Percentiles rank a stretch among this genome's conserved stretches.
Conservation (phyloP, 2,797 vertebrate species). For the Bradypodion pumilum region DNA sequence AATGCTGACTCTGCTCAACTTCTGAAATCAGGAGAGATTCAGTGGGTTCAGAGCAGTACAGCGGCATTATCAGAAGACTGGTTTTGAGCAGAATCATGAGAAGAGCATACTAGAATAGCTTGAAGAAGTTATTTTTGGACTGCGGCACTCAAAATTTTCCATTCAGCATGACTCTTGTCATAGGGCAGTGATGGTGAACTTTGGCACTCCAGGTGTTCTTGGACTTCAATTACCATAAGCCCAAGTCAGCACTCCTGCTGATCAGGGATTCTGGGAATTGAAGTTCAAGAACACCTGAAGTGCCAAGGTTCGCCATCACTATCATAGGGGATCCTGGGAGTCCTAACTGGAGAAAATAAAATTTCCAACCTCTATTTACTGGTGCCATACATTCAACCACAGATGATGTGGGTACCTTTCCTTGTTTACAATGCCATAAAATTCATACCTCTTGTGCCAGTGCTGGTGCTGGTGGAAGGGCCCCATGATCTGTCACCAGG, state of each 20-base stretch:
- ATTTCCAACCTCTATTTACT: not conserved
- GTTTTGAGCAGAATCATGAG: not conserved
- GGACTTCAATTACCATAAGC: no score
- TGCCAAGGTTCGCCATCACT: no score
- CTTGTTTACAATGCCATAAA: not conserved
- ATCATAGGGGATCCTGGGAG: no score
- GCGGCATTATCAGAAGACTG: not conserved
- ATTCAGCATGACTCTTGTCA: no score
- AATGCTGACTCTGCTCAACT: no score
- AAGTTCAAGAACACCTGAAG: no score
- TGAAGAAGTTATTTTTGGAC: not conserved
- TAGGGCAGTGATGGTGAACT: no score
- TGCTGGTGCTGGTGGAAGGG: conserved; percentile 70
- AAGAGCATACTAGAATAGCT: not conserved
- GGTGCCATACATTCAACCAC: not conserved
- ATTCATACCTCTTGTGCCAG: conserved; percentile 81
- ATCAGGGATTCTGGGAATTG: no score
- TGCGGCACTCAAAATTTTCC: not conserved
- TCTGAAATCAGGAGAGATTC: no score
- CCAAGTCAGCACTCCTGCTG: no score
- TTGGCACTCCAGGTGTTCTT: no score
- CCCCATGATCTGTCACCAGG: conserved; percentile 77
- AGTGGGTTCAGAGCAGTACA: no score
- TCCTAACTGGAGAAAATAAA: not conserved
- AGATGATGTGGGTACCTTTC: not conserved